These are phyloP conservation scores for Rhinopithecus roxellana DNA, from an alignment of 2,113 vertebrate species.

Conservation along the genomic window DNA sequence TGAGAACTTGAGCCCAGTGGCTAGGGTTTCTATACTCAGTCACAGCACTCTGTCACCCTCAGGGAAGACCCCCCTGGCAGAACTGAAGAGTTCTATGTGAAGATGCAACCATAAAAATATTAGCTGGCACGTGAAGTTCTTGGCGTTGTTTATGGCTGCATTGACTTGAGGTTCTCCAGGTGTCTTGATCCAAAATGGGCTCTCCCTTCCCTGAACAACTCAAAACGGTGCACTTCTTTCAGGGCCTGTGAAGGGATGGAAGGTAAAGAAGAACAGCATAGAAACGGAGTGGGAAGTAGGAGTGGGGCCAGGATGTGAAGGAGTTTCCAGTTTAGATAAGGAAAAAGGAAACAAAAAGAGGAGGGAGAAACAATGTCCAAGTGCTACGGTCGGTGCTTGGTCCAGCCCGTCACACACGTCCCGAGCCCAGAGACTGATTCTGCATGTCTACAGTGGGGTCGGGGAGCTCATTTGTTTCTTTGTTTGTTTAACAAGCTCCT, in stretches of 20 bases:
- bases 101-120: background rate
- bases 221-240: background rate
- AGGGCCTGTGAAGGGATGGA: background rate
- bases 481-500: background rate
- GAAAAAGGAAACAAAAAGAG: background rate
- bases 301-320: background rate
- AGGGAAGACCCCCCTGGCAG: background rate
- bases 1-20: background rate
- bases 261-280: rapidly evolving
- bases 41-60: background rate
- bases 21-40: background rate
- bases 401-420: no score
- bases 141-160: background rate
- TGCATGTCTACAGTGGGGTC: no score
- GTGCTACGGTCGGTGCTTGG: rapidly evolving
- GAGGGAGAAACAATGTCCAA: background rate
- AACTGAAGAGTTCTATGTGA: background rate
- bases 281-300: background rate
- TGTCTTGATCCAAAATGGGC: background rate
- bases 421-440: background rate
- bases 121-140: background rate
- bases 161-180: background rate
- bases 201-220: background rate
- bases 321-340: background rate
- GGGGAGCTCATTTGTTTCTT: background rate